Evolutionary conservation across 2,113 vertebrate species (phyloP), one percentile per base, ranked within the genome.

Genomic region (Periophthalmus modestus): DNA sequence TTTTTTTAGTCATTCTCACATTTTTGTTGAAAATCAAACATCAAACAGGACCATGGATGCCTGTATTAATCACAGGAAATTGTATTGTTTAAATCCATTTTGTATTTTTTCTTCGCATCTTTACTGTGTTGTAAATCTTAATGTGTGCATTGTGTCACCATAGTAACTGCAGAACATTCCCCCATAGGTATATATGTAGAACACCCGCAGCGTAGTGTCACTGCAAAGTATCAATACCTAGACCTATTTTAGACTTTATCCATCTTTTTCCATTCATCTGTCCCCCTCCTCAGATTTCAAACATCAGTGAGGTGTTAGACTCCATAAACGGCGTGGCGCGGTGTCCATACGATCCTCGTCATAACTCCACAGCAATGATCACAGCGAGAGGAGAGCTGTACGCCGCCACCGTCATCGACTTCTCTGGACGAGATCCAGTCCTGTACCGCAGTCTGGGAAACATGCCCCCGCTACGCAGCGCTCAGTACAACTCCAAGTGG

Each of bases 401-500:
- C 3, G 97, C 97, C 0, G 97, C 97, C 0, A 98, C 97, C 0
- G 97, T 97, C 85, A 98, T 98, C 85, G 97, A 99, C 74, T 98
- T 98, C 88, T 97, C 97, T 0, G 97, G 97, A 19, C 95, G 97
- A 0, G 97, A 99, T 84, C 97, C 97, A 0, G 97, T 97, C 69
- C 95, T 99, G 82, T 99, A 98, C 88, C 94, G 97, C 48, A 98
- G 97, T 46, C 92, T 98, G 74, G 97, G 97, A 0, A 75, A 90
- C 24, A 92, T 97, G 82, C 96, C 97, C 0, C 96, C 97, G 0
- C 94, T 99, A 7, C 95, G 97, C 73, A 96, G 95, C 0, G 97
- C 96, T 0, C 97, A 98, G 85, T 98, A 99, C 91, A 99, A 99
- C 92, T 99, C 97, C 77, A 98, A 97, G 68, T 99, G 97, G 97